Evolutionary conservation across 2,888 invertebrate species (phyloP), one percentile per base, ranked within the genome.

Genomic region (Bombylius major): DNA sequence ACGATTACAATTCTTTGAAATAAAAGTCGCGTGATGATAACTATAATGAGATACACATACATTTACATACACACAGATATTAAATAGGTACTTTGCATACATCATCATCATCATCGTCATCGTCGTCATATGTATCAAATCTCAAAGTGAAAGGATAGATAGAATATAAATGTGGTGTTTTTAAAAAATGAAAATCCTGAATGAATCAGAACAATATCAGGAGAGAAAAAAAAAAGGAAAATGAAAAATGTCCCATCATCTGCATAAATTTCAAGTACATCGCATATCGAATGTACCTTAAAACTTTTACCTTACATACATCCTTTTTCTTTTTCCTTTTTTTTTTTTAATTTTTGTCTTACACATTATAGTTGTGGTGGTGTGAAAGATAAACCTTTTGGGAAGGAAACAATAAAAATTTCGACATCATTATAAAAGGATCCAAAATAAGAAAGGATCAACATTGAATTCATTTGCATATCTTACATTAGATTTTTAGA

Each of bases 191-290:
- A n/a, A n/a, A n/a, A n/a, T n/a, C n/a, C n/a, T n/a, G n/a, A n/a
- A 39, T 9, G 39, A 39, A 39, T 39, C 9, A 9, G 5, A 39
- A 39, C 7, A 39, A 39, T 8, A 39, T 11, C 39, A 34, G 34
- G 7, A 34, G 7, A 34, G 7, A 34, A 34, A 34, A 34, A 6
- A 34, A 34, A 36, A 36, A 36, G 8, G 34, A 36, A 36, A 36
- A 36, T 36, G 42, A 33, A 48, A 36, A 54, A 13, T 54, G 54
- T 54, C 49, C 54, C 50, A 49, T 54, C 54, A 54, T 54, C 54
- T 45, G 49, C 45, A 54, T 54, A 33, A 23, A 23, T 44, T 14
- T 50, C 39, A 51, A 42, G 39, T 42, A 11, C 36, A 36, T 36
- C 34, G 33, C 11, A 49, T n/a, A 32, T 33, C 32, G 33, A 49